Evolutionary conservation across 2,113 vertebrate genomes (phyloP), one percentile per base, ranked within the genome.

Genomic region (Geococcyx californianus): DNA sequence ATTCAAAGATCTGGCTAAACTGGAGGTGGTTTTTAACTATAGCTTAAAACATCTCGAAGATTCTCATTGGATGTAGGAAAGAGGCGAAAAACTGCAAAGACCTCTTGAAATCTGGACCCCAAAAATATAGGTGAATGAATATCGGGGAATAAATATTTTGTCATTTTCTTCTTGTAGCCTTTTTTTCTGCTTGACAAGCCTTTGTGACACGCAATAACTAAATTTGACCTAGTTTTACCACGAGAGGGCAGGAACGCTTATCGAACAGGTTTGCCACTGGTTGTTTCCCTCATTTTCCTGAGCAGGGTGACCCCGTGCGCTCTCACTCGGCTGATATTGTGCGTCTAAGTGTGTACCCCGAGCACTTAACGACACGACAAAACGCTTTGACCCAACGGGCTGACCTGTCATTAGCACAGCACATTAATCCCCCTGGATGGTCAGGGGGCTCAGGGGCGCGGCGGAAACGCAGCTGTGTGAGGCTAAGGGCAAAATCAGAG

Each of bases 171-270:
- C 55, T 52, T 42, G 9, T 45, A 11, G 23, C 10, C 2, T 34
- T 70, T 34, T 54, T 17, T 56, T 38, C 23, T 20, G 17, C 23
- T 55, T 77, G 42, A 16, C 42, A 80, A 68, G 12, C 5, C 13
- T n/a, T 3, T 1, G 20, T 16, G 54, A n/a, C 16, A 13, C 2
- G 13, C 2, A 55, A 16, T 24, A 33, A 87, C 25, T 78, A 67
- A 69, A 38, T 63, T 63, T 70, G 66, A 40, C 78, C 31, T n/a
- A 21, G 34, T 81, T 87, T 82, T 87, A 91, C 97, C 96, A 96
- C 96, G 31, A 97, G 97, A 97, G 96, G 97, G 96, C 96, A 96
- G 91, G 76, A 94, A 92, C 40, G 94, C 42, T 92, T 82, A 91
- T 79, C 74, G 64, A 96, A 96, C 76, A 63, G n/a, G 4, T 55